These are phyloP conservation scores for Subanguina moxae DNA, from an alignment of 1,140 invertebrate species.

Conservation along the genomic window DNA sequence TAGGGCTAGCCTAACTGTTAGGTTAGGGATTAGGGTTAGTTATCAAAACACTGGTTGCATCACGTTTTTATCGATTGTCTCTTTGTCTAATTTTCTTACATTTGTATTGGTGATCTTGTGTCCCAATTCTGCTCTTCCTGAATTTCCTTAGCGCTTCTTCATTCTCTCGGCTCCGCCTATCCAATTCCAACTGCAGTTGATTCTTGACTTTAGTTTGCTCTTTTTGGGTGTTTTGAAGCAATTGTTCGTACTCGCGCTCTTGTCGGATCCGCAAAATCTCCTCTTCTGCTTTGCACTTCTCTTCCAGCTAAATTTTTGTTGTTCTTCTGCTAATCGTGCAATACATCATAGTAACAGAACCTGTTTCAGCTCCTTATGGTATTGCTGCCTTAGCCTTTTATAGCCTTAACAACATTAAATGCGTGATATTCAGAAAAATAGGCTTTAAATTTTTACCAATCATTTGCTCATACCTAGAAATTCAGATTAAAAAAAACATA, in stretches of 20 bases:
- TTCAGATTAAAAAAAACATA: background rate
- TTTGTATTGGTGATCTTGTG: slow-evolving; percentile 84
- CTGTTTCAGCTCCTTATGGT: slow-evolving; percentile 81
- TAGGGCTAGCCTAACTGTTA: too few species aligned
- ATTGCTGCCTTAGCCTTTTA: slow-evolving; percentile 91
- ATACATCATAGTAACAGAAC: background rate
- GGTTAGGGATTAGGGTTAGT: too few species aligned
- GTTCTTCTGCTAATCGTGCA: slow-evolving; percentile 15
- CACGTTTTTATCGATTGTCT: too few species aligned
- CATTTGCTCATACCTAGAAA: slow-evolving; percentile 82
- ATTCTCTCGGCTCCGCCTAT: slow-evolving; percentile 68
- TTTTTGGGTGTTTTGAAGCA: slow-evolving; percentile 81
- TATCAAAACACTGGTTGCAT: too few species aligned
- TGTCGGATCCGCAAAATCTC: slow-evolving; percentile 87
- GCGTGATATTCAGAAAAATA: background rate
- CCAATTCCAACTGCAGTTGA: slow-evolving; percentile 83
- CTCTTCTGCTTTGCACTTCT: slow-evolving; percentile 87
- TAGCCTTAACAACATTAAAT: slow-evolving; percentile 68
- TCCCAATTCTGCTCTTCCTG: slow-evolving; percentile 79
- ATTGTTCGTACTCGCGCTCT: slow-evolving; percentile 91
- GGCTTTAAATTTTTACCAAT: slow-evolving; percentile 60
- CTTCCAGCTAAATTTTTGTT: slow-evolving; percentile 69
- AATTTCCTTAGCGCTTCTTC: slow-evolving; percentile 83
- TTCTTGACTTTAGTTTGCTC: slow-evolving; percentile 83
- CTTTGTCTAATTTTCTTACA: too few species aligned